These are phyloP conservation scores for Columba livia DNA, from an alignment of 2,113 vertebrate genomes.

Conservation along the genomic window DNA sequence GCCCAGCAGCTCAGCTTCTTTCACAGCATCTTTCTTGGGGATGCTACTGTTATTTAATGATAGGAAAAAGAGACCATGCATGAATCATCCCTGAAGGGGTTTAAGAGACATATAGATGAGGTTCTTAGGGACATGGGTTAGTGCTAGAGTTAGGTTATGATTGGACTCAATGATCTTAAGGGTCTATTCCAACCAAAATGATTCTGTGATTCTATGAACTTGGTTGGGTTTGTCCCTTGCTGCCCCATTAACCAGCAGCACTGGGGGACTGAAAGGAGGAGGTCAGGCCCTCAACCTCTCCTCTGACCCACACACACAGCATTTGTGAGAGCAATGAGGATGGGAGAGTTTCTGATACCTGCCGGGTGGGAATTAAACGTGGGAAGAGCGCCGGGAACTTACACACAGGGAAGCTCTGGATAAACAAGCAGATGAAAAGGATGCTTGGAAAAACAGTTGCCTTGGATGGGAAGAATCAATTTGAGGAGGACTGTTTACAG, in stretches of 20 bases:
- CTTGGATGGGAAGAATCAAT: not conserved
- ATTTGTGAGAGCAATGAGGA: not conserved
- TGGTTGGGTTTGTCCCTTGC: not conserved
- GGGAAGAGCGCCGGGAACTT: not conserved
- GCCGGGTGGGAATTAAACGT: not conserved
- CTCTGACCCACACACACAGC: not conserved
- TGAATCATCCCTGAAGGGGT: no score
- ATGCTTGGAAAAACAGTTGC: not conserved
- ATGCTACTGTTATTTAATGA: fast-evolving
- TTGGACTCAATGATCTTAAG: no score
- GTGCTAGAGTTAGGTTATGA: no score
- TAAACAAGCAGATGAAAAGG: not conserved
- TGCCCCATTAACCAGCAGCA: not conserved
- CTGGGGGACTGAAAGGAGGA: not conserved
- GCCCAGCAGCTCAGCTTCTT: not conserved
- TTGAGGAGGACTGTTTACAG: not conserved
- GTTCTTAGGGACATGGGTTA: no score
- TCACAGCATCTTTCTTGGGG: not conserved
- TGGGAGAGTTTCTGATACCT: not conserved
- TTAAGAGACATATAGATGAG: no score
- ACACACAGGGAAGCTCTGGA: not conserved
- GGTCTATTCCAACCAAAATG: no score
- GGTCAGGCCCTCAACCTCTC: not conserved
- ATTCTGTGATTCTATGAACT: not conserved
- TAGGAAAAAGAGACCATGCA: not conserved